Evolutionary conservation across 2,888 invertebrate species (phyloP).

Genomic region (Eretmocerus hayati): DNA sequence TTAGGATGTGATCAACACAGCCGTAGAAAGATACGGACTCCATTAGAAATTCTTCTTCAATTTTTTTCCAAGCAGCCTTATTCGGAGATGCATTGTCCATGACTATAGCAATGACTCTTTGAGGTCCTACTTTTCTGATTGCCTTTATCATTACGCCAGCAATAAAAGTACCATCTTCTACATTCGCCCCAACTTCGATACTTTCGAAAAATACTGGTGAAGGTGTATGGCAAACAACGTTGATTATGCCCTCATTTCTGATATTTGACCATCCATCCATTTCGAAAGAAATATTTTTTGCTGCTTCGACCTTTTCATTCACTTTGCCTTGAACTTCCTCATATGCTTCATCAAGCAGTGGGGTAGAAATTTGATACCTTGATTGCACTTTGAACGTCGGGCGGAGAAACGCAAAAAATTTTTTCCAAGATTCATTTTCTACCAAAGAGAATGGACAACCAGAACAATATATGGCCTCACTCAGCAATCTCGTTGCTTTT

Average conservation of each 20-base stretch:
- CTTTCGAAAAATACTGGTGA: slow-evolving; percentile 24
- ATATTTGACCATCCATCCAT: slow-evolving; percentile 12
- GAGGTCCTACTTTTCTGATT: slow-evolving; percentile 14
- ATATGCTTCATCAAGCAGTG: slow-evolving; percentile 9
- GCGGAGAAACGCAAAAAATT: slow-evolving; percentile 9
- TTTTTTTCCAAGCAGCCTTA: slow-evolving; percentile 19
- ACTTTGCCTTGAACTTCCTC: slow-evolving; percentile 7
- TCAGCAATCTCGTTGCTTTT: slow-evolving; percentile 8
- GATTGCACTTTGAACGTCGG: slow-evolving; percentile 11
- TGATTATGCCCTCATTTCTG: slow-evolving; percentile 24
- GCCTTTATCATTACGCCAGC: slow-evolving; percentile 15
- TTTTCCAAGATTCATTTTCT: slow-evolving; percentile 11
- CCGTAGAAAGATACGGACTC: slow-evolving; percentile 21
- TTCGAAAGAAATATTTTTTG: slow-evolving; percentile 13
- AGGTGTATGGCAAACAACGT: slow-evolving; percentile 26
- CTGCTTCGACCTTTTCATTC: slow-evolving; percentile 3
- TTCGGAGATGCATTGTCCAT: slow-evolving; percentile 25
- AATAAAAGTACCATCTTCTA: slow-evolving; percentile 23
- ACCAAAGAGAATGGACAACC: slow-evolving; percentile 10
- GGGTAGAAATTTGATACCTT: slow-evolving; percentile 1
- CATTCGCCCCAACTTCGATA: slow-evolving; percentile 16
- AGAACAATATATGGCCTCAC: slow-evolving; percentile 13
- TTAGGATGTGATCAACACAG: slow-evolving; percentile 24
- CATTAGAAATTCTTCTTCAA: slow-evolving; percentile 19
- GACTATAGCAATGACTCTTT: slow-evolving; percentile 18